Conservation (phyloP, 1,140 invertebrate species). For the Drosophila micromelanica region DNA sequence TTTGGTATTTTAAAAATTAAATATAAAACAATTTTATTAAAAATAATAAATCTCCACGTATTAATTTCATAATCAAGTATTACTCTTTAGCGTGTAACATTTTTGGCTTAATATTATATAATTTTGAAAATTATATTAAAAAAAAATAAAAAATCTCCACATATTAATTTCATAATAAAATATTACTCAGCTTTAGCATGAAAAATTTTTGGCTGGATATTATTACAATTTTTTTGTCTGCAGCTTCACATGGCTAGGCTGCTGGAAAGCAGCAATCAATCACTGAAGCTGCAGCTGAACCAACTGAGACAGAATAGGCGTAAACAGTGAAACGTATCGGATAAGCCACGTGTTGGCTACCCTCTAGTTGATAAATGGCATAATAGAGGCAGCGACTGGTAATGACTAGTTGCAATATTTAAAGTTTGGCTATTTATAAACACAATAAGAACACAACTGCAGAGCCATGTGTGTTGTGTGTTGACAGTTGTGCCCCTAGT, state of each 20-base stretch:
- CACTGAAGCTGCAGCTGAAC: constrained; percentile 40
- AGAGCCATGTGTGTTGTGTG: background rate
- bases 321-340: background rate
- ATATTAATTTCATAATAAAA: too few relatives aligned
- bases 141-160: too few relatives aligned
- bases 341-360: background rate
- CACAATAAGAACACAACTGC: background rate
- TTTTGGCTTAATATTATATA: too few relatives aligned
- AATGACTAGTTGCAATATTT: constrained; percentile 12
- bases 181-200: too few relatives aligned
- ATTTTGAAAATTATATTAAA: too few relatives aligned
- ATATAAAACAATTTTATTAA: too few relatives aligned
- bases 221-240: constrained; percentile 18
- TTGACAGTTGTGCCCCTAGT: background rate
- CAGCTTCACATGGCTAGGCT: constrained; percentile 44
- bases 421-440: constrained; percentile 15
- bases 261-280: constrained; percentile 61
- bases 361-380: constrained; percentile 6
- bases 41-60: too few relatives aligned
- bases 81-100: too few relatives aligned
- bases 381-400: background rate
- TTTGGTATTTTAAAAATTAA: too few relatives aligned
- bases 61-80: too few relatives aligned
- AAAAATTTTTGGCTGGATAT: background rate
- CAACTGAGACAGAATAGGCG: constrained; percentile 23